These are phyloP conservation scores for Tympanoctomys barrerae DNA, from an alignment of 2,797 vertebrate genomes.

Conservation along the genomic window DNA sequence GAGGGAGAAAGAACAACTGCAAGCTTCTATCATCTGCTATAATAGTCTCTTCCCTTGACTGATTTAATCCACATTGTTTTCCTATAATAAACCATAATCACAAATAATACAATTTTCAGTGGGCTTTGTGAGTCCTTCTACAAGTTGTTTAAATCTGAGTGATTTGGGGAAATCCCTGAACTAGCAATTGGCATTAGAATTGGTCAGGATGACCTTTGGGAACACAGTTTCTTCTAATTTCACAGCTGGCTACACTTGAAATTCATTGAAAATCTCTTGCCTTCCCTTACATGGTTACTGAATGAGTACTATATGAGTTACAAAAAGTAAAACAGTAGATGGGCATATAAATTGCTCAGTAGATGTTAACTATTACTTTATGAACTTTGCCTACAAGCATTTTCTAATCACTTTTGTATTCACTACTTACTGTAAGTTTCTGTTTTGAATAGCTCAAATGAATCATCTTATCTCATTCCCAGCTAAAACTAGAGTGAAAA, in stretches of 20 bases:
- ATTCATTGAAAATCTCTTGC: neutral
- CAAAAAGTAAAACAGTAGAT: neutral
- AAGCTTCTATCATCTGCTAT: neutral
- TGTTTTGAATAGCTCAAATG: neutral
- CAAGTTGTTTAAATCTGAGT: neutral
- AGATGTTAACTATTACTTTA: constrained; percentile 12
- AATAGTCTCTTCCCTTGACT: neutral
- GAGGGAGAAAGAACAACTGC: neutral
- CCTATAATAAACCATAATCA: neutral
- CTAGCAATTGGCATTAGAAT: neutral
- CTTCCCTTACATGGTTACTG: neutral
- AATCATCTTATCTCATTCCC: constrained; percentile 1
- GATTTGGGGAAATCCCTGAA: neutral
- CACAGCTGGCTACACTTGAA: neutral
- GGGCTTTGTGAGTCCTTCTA: neutral
- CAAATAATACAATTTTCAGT: neutral
- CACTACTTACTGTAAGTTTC: neutral
- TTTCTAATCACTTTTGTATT: neutral
- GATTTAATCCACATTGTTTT: neutral
- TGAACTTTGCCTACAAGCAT: neutral
- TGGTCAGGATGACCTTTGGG: neutral
- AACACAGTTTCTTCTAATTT: neutral
- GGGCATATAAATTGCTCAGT: neutral
- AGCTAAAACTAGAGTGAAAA: constrained; percentile 1
- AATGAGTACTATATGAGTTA: neutral